Evolutionary conservation across 2,888 invertebrate genomes (phyloP).

Genomic region (Zootermopsis nevadensis): DNA sequence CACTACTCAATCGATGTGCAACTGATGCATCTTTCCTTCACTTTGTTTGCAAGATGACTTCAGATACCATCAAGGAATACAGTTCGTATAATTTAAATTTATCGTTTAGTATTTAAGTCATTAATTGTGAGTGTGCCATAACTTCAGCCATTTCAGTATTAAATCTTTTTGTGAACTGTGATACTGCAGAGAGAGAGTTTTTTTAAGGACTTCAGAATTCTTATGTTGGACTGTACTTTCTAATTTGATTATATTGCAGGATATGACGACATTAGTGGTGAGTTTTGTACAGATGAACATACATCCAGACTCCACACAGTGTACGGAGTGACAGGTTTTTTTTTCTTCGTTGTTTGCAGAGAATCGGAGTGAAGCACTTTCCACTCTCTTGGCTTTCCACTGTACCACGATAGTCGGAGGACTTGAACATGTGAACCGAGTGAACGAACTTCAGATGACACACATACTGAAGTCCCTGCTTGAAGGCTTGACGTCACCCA

Average conservation of each 20-base stretch:
- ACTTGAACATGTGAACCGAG: slow-evolving; percentile 68
- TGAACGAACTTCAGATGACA: slow-evolving; percentile 68
- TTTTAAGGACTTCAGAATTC: no score
- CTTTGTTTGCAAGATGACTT: slow-evolving; percentile 71
- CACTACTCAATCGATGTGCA: slow-evolving; percentile 78
- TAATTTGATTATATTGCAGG: no score
- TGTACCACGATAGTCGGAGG: slow-evolving; percentile 80
- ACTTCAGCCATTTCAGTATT: no score
- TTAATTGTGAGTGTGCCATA: no score
- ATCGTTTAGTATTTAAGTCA: no score
- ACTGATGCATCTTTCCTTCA: slow-evolving; percentile 72
- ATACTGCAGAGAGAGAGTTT: slow-evolving; percentile 52
- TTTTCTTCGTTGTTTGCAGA: neutral
- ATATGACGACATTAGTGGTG: no score
- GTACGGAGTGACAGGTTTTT: no score
- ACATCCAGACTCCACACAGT: no score
- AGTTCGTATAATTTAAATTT: slow-evolving; percentile 55
- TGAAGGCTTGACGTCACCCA: slow-evolving; percentile 75
- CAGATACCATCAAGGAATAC: slow-evolving; percentile 70
- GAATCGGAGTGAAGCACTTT: slow-evolving; percentile 70
- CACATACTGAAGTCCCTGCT: slow-evolving; percentile 78
- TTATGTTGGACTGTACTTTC: no score
- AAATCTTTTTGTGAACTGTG: no score
- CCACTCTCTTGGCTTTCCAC: slow-evolving; percentile 83
- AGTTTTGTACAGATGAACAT: no score